phyloP scores from a whole-genome alignment of 2,797 vertebrate genomes.

The Scyliorhinus canicula region DNA sequence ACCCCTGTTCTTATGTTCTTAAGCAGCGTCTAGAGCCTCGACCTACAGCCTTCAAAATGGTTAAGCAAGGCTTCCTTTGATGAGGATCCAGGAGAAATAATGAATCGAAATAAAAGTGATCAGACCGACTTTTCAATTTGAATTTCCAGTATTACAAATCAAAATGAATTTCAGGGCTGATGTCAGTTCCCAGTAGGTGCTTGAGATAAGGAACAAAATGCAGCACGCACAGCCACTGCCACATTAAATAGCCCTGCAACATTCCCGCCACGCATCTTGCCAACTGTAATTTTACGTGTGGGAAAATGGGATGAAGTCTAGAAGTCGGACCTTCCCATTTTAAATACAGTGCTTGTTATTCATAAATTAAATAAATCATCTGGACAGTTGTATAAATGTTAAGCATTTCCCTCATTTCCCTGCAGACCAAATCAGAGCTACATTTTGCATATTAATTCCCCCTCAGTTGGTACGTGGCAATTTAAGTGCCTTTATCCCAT shows the following conservation, averaged over 20 bases:
- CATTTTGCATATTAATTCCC: constrained; percentile 24
- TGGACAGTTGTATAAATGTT: constrained; percentile 30
- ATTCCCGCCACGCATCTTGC: background rate
- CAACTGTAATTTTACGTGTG: background rate
- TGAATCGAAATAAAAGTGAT: background rate
- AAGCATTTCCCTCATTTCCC: constrained; percentile 17
- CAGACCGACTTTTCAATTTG: background rate
- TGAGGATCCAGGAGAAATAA: background rate
- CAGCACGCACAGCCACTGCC: too few species aligned
- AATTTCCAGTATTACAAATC: background rate
- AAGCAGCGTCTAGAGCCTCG: background rate
- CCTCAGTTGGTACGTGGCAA: background rate
- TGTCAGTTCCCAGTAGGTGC: background rate
- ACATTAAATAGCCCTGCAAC: background rate
- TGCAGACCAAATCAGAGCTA: background rate
- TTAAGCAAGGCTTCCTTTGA: background rate
- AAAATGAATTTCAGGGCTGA: background rate
- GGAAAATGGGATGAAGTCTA: background rate
- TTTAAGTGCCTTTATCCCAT: constrained; percentile 14
- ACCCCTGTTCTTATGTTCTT: background rate
- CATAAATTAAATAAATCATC: constrained; percentile 32
- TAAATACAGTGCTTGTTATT: constrained; percentile 22
- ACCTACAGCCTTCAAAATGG: background rate
- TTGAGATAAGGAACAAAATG: background rate
- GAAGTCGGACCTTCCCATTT: background rate